Base-by-base conservation (phyloP, 1,140 invertebrate species). In the Yoshiicerus persimilis region DNA sequence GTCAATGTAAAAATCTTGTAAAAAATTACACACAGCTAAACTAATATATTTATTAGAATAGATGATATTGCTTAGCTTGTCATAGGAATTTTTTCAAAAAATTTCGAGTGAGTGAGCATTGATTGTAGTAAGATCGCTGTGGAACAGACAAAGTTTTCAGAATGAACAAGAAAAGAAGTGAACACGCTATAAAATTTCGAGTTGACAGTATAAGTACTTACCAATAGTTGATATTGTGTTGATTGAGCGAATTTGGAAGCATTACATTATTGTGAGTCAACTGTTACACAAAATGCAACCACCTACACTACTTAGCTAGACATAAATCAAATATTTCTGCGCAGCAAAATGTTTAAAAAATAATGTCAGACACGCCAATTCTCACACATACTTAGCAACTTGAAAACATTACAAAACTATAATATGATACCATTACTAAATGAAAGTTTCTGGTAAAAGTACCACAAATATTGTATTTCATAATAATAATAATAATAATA, bases 291-390 rank as follows among this genome's bases (percentile, higher is more conserved):
- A 80, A 36, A 80, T 80, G 34, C 75, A 80, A 80, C 30, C 30
- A 80, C 32, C 30, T 80, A 80, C 75, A 80, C 75, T n/a, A 80
- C 13, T 23, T 80, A 34, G 75, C 75, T 80, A 80, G 75, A 80
- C 32, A 80, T 80, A 80, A 80, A 36, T 80, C 75, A 80, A 80
- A 80, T 80, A 80, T 38, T 80, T 80, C 34, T 80, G 75, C 75
- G 34, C 34, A 80, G 75, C 75, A 80, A 80, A 80, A 80, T 80
- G n/a, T 80, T 38, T 80, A 34, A 80, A 80, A 80, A 80, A 80
- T 80, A 80, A 80, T 80, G n/a, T 80, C 75, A 80, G 75, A 36
- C 75, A 80, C 75, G 75, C 75, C 75, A 80, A 80, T 80, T 80
- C 75, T 36, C 75, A 80, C 32, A 80, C 75, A 80, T 80, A 80